These are phyloP conservation scores for Drosophila eohydei DNA, from an alignment of 2,888 invertebrate species.

Conservation along the genomic window DNA sequence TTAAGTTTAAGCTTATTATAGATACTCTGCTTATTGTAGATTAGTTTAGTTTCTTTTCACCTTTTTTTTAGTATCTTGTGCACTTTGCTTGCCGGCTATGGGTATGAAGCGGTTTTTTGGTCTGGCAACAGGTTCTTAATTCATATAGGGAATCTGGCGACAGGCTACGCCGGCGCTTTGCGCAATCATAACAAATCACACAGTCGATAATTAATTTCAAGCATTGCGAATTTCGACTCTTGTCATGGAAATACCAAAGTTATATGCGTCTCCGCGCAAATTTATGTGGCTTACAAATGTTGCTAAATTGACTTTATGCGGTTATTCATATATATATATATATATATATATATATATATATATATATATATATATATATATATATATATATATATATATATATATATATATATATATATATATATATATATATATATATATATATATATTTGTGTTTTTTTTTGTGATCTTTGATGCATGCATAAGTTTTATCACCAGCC, in stretches of 20 bases:
- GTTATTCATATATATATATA: slow-evolving; percentile 9
- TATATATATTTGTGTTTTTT: slow-evolving; percentile 13
- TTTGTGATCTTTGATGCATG: slow-evolving; percentile 53
- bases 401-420: slow-evolving; percentile 1
- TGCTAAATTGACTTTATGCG: slow-evolving; percentile 29
- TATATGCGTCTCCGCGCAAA: slow-evolving; percentile 48
- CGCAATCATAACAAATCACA: slow-evolving; percentile 62
- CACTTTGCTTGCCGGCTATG: slow-evolving; percentile 51
- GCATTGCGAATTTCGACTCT: slow-evolving; percentile 65
- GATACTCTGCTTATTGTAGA: slow-evolving; percentile 11
- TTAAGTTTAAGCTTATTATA: slow-evolving; percentile 39
- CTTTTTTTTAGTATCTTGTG: slow-evolving; percentile 13
- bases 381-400: slow-evolving; percentile 6
- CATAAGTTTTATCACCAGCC: slow-evolving; percentile 79
- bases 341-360: slow-evolving; percentile 4
- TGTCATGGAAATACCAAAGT: slow-evolving; percentile 65
- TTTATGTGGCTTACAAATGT: slow-evolving; percentile 57
- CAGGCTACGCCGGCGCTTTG: slow-evolving; percentile 44
- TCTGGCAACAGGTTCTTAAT: slow-evolving; percentile 54
- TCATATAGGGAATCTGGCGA: slow-evolving; percentile 36
- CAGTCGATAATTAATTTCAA: slow-evolving; percentile 66
- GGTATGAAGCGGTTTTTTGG: slow-evolving; percentile 14
- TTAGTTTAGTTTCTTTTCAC: background rate
- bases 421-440: slow-evolving; percentile 1
- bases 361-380: slow-evolving; percentile 5